phyloP scores from a whole-genome alignment of 2,113 vertebrate species.

The Phylloscopus trochilus region DNA sequence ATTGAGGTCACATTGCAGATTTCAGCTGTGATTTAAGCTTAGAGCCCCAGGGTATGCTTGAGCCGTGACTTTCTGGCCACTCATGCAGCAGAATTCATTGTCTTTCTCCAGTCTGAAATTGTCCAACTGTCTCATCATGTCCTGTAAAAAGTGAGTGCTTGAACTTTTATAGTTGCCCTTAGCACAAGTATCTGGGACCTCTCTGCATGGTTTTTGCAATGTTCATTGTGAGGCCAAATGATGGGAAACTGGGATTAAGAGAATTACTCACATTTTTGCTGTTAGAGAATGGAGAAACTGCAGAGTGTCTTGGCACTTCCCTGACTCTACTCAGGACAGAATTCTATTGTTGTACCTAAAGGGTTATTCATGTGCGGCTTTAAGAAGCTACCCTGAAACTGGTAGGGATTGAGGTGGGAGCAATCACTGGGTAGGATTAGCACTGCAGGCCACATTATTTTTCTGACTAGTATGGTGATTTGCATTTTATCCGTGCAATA shows the following conservation, averaged over 20 bases:
- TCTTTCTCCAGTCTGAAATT: neutral
- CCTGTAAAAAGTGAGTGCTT: neutral
- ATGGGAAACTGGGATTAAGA: neutral
- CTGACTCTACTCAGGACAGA: neutral
- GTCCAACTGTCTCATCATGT: neutral
- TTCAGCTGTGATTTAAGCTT: neutral
- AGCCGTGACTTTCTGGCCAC: neutral
- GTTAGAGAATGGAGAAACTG: neutral
- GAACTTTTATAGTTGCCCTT: neutral
- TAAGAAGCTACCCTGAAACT: neutral
- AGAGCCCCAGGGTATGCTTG: neutral
- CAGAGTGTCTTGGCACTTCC: neutral
- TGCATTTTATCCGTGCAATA: neutral
- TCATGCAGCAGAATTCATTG: neutral
- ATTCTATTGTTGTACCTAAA: neutral
- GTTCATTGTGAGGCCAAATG: neutral
- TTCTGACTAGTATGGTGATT: neutral
- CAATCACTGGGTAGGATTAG: neutral
- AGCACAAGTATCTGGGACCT: neutral
- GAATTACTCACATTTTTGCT: neutral
- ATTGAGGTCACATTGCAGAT: neutral
- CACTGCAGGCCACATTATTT: neutral
- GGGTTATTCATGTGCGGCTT: neutral
- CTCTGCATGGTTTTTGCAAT: neutral
- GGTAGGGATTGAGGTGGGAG: accelerated